A percentile compares a stretch with the other conserved stretches of the same genome.
Conservation (phyloP, 2,113 vertebrate species). For the Cyanocitta stelleri region DNA sequence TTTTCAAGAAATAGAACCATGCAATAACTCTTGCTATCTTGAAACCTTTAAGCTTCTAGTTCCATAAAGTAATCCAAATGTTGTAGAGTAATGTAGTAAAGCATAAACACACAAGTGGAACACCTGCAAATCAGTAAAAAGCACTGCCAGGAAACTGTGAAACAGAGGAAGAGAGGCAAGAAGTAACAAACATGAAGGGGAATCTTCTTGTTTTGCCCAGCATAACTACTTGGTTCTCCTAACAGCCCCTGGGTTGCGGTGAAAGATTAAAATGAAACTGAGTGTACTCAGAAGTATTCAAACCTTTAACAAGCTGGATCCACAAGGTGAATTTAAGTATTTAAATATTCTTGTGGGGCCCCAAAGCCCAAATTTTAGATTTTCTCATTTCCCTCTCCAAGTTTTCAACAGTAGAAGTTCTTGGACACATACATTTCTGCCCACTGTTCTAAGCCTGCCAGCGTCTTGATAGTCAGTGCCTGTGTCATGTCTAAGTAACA, state of each 20-base stretch:
- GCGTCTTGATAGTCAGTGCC: not conserved
- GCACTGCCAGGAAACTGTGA: not conserved
- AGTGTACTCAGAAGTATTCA: not conserved
- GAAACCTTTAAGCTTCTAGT: not conserved
- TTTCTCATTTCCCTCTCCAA: not conserved
- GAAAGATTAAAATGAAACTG: not conserved
- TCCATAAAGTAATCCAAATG: not conserved
- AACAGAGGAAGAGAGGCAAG: not conserved
- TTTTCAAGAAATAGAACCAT: not conserved
- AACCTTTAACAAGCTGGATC: not conserved
- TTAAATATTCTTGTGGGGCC: not conserved
- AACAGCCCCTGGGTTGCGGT: not conserved
- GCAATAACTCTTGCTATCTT: not conserved
- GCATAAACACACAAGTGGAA: not conserved
- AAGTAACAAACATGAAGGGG: not conserved
- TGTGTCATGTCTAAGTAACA: not conserved
- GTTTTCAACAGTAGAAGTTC: not conserved
- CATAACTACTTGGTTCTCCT: not conserved
- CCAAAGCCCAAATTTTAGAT: not conserved
- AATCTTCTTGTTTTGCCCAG: not conserved
- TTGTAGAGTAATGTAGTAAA: not conserved
- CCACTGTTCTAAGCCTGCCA: not conserved
- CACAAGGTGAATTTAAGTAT: not conserved
- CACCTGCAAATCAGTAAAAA: not conserved
- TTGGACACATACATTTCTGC: not conserved